Base-by-base conservation (phyloP, 2,113 vertebrate species). In the Ictidomys tridecemlineatus region DNA sequence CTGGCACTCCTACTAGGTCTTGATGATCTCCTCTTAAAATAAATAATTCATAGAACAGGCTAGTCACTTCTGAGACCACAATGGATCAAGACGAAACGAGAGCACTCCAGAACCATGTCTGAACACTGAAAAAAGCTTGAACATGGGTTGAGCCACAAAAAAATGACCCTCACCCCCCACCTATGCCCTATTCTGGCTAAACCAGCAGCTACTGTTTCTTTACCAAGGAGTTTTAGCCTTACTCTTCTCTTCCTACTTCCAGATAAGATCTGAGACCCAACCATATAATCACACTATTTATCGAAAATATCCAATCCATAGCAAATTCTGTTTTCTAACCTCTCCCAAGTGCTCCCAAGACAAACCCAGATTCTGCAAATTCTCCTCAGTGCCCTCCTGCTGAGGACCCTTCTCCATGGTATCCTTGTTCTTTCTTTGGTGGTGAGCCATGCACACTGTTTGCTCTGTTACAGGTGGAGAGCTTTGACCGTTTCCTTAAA, bases 321-420 rank as follows among this genome's bases (percentile, higher is more conserved):
- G 16, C 20, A 63, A 65, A 85, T 45, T 32, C n/a, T 20, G 12
- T 51, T 85, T 65, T 42, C 51, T 39, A 32, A n/a, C 7, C 70
- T 61, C 2, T 16, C 5, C 6, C 14, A 61, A 65, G 48, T 14
- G 10, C 45, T 13, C 12, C 67, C 34, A 34, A n/a, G 53, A n/a
- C 26, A 61, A 61, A n/a, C 18, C 28, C 69, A 8, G 17, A 34
- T 77, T 70, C 51, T 61, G 16, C 10, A 91, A n/a, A 30, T 70
- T 77, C 61, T 85, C 32, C 56, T 22, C 0, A 14, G 39, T 28
- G 42, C 0, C 1, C 16, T 83, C 8, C 61, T 7, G 13, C 14
- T 22, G 56, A n/a, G 88, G 22, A 0, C 1, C 8, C 10, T 4
- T 8, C 30, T 20, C 26, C 42, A 1, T 0, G 0, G 2, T 3